Evolutionary conservation across 1,140 invertebrate genomes (phyloP).

Genomic region (Anastatus disparis): DNA sequence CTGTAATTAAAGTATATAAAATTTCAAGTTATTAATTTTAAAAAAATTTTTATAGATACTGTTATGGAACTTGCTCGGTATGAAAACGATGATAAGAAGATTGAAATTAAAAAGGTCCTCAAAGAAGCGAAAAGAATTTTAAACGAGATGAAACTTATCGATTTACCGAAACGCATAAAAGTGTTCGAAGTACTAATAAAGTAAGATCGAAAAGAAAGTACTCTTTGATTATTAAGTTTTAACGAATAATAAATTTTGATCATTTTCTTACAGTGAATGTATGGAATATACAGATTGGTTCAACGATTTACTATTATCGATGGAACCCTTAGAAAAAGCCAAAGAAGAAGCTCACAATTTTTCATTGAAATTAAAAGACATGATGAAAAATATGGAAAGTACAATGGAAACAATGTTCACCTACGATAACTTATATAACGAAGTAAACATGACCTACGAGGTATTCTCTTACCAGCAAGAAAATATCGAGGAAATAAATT

Average conservation of each 20-base stretch:
- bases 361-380: slow-evolving; percentile 54
- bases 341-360: slow-evolving; percentile 55
- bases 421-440: slow-evolving; percentile 58
- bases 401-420: slow-evolving; percentile 58
- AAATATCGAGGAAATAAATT: slow-evolving; percentile 46
- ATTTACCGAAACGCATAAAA: slow-evolving; percentile 61
- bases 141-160: slow-evolving; percentile 68
- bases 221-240: background rate
- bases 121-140: slow-evolving; percentile 70
- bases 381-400: slow-evolving; percentile 53
- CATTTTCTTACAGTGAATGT: slow-evolving; percentile 43
- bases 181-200: slow-evolving; percentile 65
- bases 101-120: slow-evolving; percentile 71
- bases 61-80: slow-evolving; percentile 67
- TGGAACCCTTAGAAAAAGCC: slow-evolving; percentile 59
- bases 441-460: slow-evolving; percentile 52
- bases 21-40: too few relatives aligned
- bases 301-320: slow-evolving; percentile 60
- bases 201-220: slow-evolving; percentile 43
- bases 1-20: too few relatives aligned
- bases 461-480: slow-evolving; percentile 45
- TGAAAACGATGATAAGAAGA: slow-evolving; percentile 68
- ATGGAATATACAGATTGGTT: slow-evolving; percentile 59
- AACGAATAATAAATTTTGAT: background rate
- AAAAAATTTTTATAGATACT: slow-evolving; percentile 55